Evolutionary conservation across 1,140 invertebrate species (phyloP).

Genomic region (Chlorops oryzae): DNA sequence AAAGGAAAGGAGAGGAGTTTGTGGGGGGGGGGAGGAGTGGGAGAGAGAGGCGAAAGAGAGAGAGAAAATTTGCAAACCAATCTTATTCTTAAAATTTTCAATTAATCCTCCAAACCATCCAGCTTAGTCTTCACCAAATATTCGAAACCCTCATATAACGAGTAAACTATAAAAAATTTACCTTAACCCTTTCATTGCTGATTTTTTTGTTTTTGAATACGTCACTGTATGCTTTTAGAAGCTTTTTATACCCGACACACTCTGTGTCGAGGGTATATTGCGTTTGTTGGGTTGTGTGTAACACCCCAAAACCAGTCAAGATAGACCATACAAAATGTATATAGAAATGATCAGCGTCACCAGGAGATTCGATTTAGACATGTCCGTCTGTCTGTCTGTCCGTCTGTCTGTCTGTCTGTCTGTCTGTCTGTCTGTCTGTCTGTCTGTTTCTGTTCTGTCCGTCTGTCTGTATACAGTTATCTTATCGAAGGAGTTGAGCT

Average conservation of each 20-base stretch:
- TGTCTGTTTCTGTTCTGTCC: background rate
- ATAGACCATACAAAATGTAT: no score
- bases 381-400: background rate
- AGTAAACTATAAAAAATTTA: background rate
- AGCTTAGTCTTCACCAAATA: no score
- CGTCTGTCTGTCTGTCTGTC: background rate
- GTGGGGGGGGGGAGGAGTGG: background rate
- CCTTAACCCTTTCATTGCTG: no score
- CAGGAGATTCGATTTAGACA: no score
- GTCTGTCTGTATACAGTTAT: no score
- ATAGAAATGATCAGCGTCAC: no score
- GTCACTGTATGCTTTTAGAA: no score
- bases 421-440: background rate
- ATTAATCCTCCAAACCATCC: no score
- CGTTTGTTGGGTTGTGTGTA: background rate
- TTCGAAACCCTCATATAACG: background rate
- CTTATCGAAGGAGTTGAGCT: background rate
- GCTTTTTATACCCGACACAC: background rate
- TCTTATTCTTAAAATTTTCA: no score
- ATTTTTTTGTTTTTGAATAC: no score
- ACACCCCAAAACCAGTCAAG: no score
- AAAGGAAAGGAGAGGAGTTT: background rate
- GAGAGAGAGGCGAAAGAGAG: background rate
- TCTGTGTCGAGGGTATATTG: background rate
- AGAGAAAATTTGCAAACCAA: no score